A percentile compares a stretch with the other conserved stretches of the same genome.
phyloP scores from a whole-genome alignment of 2,888 invertebrate species.

The Hyposoter didymator region DNA sequence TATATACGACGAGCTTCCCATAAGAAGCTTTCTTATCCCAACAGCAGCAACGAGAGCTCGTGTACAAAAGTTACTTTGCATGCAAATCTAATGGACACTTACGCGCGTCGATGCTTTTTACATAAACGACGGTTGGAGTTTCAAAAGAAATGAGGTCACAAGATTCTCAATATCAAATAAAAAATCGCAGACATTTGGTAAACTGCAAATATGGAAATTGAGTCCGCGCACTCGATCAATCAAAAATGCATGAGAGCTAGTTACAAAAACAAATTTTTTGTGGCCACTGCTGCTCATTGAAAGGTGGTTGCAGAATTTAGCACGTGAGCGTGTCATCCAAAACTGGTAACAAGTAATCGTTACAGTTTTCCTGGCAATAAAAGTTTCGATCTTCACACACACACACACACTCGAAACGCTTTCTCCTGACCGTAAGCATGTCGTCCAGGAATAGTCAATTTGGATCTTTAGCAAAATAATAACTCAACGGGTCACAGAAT shows the following conservation, averaged over 20 bases:
- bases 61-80: constrained; percentile 12
- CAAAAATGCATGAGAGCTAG: too few relatives aligned
- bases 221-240: too few relatives aligned
- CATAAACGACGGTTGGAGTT: neutral
- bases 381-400: neutral
- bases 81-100: neutral
- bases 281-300: too few relatives aligned
- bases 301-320: neutral
- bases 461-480: constrained; percentile 46
- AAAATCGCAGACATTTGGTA: neutral
- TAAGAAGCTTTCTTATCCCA: constrained; percentile 5
- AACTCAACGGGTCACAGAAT: neutral
- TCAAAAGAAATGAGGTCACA: neutral
- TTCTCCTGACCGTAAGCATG: constrained; percentile 39
- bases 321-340: neutral
- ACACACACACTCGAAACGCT: constrained; percentile 9
- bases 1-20: constrained; percentile 28
- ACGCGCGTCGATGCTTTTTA: neutral
- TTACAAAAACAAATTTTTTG: too few relatives aligned
- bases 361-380: neutral
- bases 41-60: neutral
- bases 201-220: too few relatives aligned
- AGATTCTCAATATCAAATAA: neutral
- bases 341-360: neutral
- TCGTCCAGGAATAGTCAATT: constrained; percentile 20